phyloP scores from a whole-genome alignment of 1,140 invertebrate species.

The Sinonovacula constricta region DNA sequence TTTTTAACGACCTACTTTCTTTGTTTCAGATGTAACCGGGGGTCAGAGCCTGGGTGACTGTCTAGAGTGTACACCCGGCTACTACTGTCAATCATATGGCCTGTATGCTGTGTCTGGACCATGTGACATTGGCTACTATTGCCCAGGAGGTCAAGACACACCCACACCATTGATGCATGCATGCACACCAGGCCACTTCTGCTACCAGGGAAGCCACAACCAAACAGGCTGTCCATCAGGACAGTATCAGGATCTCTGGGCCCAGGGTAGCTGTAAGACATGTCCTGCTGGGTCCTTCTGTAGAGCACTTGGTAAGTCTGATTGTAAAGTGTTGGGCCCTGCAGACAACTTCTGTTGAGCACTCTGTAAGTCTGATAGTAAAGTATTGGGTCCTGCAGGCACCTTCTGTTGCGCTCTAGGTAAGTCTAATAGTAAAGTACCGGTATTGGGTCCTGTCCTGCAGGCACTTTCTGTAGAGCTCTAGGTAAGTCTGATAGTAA shows the following conservation, averaged over 20 bases:
- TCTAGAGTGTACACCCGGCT: conserved; percentile 70
- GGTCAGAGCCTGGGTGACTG: conserved; percentile 68
- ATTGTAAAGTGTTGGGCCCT: no score
- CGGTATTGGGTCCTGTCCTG: no score
- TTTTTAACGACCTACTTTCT: background rate
- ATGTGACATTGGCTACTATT: conserved; percentile 72
- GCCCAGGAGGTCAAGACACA: conserved; percentile 69
- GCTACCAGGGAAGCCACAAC: conserved; percentile 69
- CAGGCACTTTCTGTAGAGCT: no score
- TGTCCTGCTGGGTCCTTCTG: conserved; percentile 75
- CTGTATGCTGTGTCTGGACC: conserved; percentile 59
- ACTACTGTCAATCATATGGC: conserved; percentile 72
- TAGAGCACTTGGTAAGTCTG: conserved; percentile 73
- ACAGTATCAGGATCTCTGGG: conserved; percentile 72
- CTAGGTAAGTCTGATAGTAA: no score
- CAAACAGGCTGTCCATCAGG: conserved; percentile 75
- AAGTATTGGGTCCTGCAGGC: no score
- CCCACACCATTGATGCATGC: conserved; percentile 60
- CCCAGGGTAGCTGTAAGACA: conserved; percentile 66
- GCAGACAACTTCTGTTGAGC: no score
- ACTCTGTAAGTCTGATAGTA: no score
- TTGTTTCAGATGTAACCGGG: conserved; percentile 64
- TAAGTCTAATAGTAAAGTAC: no score
- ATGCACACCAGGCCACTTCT: conserved; percentile 75
- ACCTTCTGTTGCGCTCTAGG: no score